Percentiles rank a stretch among this genome's conserved stretches.
These are phyloP conservation scores for Muricea muricata DNA, from an alignment of 92 coral and sea anemone species.

Conservation along the genomic window DNA sequence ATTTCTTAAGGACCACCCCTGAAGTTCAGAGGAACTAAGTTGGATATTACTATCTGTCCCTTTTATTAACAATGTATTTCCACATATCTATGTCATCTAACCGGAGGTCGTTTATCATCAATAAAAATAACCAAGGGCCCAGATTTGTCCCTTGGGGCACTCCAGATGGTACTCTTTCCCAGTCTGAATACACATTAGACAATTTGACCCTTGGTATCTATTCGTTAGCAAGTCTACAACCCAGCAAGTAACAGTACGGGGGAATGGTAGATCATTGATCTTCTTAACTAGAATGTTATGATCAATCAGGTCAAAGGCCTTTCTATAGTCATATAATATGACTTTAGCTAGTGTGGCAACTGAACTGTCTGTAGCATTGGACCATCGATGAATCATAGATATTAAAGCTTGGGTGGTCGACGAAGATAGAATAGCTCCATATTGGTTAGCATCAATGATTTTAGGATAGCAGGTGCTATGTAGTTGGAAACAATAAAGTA, in stretches of 20 bases:
- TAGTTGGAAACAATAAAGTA: not conserved
- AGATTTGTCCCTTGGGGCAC: constrained; percentile 8
- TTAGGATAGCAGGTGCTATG: constrained; percentile 4
- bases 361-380: not conserved
- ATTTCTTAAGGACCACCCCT: not conserved
- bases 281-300: constrained; percentile 1
- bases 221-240: constrained; percentile 3
- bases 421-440: not conserved
- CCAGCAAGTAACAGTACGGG: not conserved
- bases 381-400: not conserved
- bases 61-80: constrained; percentile 33
- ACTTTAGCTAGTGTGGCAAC: not conserved
- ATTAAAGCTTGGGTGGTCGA: constrained; percentile 12
- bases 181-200: constrained; percentile 23
- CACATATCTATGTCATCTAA: not conserved
- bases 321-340: not conserved
- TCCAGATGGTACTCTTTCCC: constrained; percentile 27
- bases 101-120: constrained; percentile 24
- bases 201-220: constrained; percentile 36
- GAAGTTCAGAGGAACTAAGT: not conserved
- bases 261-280: not conserved
- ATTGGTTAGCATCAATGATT: not conserved
- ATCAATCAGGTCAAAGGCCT: constrained; percentile 24
- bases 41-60: not conserved
- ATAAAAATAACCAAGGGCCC: constrained; percentile 23